Conservation (phyloP, 2,113 vertebrate genomes). For the Neoarius graeffei region DNA sequence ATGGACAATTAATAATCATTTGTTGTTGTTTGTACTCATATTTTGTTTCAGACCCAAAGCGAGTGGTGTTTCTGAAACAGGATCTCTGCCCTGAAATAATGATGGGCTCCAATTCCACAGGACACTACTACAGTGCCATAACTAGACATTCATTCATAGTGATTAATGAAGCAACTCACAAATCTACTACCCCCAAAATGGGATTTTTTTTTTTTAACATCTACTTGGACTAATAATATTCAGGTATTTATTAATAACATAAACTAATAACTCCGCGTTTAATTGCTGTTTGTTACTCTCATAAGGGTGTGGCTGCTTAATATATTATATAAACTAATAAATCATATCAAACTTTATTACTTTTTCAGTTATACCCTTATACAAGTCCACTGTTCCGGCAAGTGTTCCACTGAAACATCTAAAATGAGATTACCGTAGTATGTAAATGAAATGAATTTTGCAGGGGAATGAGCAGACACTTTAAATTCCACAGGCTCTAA, state of each 20-base stretch:
- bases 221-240: neutral
- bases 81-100: neutral
- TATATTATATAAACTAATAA: neutral
- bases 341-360: neutral
- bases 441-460: neutral
- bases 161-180: conserved; percentile 21
- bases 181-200: neutral
- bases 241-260: neutral
- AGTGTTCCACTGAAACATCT: neutral
- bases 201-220: neutral
- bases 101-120: conserved; percentile 14
- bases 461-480: neutral
- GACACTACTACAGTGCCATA: neutral
- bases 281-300: neutral
- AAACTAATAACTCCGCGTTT: neutral
- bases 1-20: neutral
- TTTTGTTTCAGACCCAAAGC: neutral
- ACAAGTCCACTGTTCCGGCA: neutral
- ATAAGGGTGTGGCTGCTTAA: neutral
- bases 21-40: neutral
- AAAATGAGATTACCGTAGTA: neutral
- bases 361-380: neutral
- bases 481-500: neutral
- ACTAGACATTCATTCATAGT: conserved; percentile 15
- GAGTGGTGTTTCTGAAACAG: neutral